Conservation (phyloP, 2,888 invertebrate genomes). For the Ochlodes sylvanus region DNA sequence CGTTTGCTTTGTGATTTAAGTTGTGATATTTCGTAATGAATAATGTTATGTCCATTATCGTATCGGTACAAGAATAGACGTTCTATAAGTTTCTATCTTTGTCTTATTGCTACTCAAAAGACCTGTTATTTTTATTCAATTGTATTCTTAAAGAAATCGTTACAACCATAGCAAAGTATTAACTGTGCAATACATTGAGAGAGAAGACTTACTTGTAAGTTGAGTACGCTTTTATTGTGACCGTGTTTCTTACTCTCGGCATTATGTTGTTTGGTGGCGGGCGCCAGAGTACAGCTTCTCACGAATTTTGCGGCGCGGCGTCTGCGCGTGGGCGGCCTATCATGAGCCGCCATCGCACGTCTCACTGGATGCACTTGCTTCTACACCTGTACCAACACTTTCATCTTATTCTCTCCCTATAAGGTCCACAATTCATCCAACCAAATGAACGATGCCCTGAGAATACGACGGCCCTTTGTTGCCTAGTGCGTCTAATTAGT, state of each 20-base stretch:
- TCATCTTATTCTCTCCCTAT: slow-evolving; percentile 52
- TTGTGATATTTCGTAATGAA: slow-evolving; percentile 49
- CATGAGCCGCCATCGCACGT: slow-evolving; percentile 76
- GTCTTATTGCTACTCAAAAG: no score
- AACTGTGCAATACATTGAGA: slow-evolving; percentile 5
- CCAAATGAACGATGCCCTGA: slow-evolving; percentile 45
- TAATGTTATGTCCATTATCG: slow-evolving; percentile 7
- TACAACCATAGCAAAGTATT: not conserved
- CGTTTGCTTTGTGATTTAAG: slow-evolving; percentile 52
- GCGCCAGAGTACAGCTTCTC: slow-evolving; percentile 76
- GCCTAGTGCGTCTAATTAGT: slow-evolving; percentile 83
- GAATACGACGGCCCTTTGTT: slow-evolving; percentile 70
- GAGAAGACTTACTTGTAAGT: slow-evolving; percentile 16
- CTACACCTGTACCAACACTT: slow-evolving; percentile 53
- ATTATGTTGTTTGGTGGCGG: slow-evolving; percentile 59
- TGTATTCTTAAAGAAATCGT: not conserved
- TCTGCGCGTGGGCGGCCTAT: slow-evolving; percentile 80
- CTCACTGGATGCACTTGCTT: slow-evolving; percentile 56
- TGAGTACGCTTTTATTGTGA: slow-evolving; percentile 34
- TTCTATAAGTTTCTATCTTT: not conserved
- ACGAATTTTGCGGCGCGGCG: slow-evolving; percentile 82
- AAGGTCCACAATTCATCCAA: slow-evolving; percentile 53
- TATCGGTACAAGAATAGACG: not conserved
- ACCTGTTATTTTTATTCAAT: not conserved
- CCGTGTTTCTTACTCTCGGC: slow-evolving; percentile 43